Base-by-base conservation (phyloP, 37 sponge, comb jelly and placozoan genomes). In the Cliona cf. orientalis region DNA sequence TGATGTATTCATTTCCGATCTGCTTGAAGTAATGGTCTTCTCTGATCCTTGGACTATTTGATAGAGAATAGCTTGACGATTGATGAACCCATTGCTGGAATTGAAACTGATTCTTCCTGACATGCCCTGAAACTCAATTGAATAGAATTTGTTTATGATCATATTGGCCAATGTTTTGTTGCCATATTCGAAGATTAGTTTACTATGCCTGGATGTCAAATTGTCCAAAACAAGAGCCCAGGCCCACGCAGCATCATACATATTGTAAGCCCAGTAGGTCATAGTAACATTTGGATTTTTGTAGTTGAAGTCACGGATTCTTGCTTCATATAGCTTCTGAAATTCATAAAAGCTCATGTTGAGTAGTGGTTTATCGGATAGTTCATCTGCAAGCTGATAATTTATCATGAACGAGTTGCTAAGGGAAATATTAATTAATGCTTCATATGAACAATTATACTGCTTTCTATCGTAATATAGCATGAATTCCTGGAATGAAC, bases 361-460 rank as follows among this genome's bases (percentile, higher is more conserved):
- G 4, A 66, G 28, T 66, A 3, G 66, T 32, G 33, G 32, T 66
- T 29, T 35, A 7, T 66, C 32, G 28, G 66, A 31, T 35, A 29
- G 28, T 66, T n/a, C n/a, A n/a, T n/a, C n/a, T n/a, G n/a, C n/a
- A n/a, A n/a, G n/a, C n/a, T n/a, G n/a, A n/a, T n/a, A n/a, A n/a
- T n/a, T n/a, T 28, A 66, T 34, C 3, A 66, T 4, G 21, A 66
- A 66, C 19, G 25, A 35, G 28, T 36, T 29, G 4, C 11, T 69
- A 3, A 69, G 19, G 1, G 71, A 42, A 28, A 21, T 41, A 1
- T 3, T 1, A 9, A 1, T 1, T 23, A 73, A 35, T 5, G n/a
- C 57, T 49, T 26, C 57, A 23, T n/a, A 21, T 3, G 74, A 73
- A 35, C 74, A 73, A 53, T 32, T 31, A 36, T 73, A 73, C 5